Conservation (phyloP, 2,797 vertebrate species). For the Gambusia yucatana region DNA sequence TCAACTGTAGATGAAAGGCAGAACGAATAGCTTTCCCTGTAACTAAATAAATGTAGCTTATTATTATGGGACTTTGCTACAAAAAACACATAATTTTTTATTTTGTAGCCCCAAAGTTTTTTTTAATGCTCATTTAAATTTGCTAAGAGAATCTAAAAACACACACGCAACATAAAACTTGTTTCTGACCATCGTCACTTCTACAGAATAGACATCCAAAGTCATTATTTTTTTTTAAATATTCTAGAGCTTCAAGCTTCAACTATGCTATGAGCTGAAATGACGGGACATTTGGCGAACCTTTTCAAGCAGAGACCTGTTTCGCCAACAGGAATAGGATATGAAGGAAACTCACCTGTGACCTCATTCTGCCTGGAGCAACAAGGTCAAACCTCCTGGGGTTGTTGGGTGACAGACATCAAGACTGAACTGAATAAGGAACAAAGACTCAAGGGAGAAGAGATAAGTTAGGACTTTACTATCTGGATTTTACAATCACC, state of each 20-base stretch:
- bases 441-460: not conserved
- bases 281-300: slow-evolving; percentile 20
- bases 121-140: not conserved
- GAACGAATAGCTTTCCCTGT: not conserved
- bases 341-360: slow-evolving; percentile 39
- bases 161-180: not conserved
- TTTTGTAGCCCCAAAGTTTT: not conserved
- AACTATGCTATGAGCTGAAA: not conserved
- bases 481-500: not conserved
- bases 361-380: slow-evolving; percentile 48
- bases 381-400: slow-evolving; percentile 26
- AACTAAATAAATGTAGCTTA: not conserved
- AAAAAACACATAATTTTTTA: not conserved
- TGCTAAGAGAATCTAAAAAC: not conserved
- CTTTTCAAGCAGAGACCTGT: slow-evolving; percentile 66
- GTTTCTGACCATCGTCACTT: not conserved
- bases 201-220: not conserved
- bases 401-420: slow-evolving; percentile 12
- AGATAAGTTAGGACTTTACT: not conserved
- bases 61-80: too few relatives aligned
- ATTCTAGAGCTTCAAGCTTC: not conserved
- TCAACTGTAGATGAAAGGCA: not conserved
- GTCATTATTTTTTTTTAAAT: too few relatives aligned
- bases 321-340: slow-evolving; percentile 44
- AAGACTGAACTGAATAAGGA: slow-evolving; percentile 13